These are phyloP conservation scores for Rhabdornis inornatus DNA, from an alignment of 2,113 vertebrate genomes.

Conservation along the genomic window DNA sequence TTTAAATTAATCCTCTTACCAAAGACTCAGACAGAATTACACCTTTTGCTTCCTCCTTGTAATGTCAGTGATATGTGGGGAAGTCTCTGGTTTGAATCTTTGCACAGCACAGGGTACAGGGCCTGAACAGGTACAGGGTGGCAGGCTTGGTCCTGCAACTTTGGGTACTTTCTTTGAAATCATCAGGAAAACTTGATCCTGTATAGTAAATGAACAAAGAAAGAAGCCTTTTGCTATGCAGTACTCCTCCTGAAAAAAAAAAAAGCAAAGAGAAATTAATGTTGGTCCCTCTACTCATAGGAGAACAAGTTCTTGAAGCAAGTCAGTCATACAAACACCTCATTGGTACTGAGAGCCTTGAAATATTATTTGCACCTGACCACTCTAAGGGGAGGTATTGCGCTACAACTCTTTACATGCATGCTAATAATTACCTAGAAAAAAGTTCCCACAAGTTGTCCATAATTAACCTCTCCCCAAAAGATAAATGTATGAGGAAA, in stretches of 20 bases:
- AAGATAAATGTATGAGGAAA: neutral
- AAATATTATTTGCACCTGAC: neutral
- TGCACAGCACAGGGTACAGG: neutral
- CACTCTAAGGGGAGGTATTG: neutral
- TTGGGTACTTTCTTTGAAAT: neutral
- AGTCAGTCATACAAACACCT: neutral
- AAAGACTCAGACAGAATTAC: neutral
- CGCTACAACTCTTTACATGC: neutral
- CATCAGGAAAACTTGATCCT: neutral
- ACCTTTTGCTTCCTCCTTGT: neutral
- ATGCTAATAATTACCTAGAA: neutral
- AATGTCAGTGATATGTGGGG: neutral
- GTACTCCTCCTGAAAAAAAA: neutral
- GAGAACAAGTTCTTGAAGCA: neutral
- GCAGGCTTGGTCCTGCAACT: neutral
- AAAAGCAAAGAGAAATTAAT: neutral
- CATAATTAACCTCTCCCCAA: neutral
- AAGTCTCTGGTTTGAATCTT: neutral
- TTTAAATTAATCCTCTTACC: conserved; percentile 28
- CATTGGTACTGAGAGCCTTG: neutral
- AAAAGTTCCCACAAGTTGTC: neutral
- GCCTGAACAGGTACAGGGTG: neutral
- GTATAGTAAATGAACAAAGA: neutral
- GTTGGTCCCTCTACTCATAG: fast-evolving
- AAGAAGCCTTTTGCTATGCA: neutral